These are phyloP conservation scores for Lepidurus packardi DNA, from an alignment of 1,140 invertebrate genomes.

Conservation along the genomic window DNA sequence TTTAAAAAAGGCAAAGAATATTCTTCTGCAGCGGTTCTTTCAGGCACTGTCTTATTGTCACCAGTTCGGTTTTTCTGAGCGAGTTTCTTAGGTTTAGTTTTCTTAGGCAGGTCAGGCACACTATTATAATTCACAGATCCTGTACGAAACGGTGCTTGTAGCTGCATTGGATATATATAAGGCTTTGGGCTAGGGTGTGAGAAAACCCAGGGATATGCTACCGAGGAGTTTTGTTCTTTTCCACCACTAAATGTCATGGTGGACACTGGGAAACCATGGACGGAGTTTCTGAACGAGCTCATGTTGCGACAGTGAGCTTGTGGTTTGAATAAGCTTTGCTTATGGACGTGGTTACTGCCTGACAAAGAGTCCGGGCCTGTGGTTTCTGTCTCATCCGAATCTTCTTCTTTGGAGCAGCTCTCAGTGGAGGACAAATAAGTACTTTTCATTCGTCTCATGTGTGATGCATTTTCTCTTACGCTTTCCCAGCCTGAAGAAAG, in stretches of 20 bases:
- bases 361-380: neutral
- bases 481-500: neutral
- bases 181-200: slow-evolving; percentile 7
- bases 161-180: neutral
- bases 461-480: neutral
- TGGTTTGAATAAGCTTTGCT: neutral
- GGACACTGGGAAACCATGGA: slow-evolving; percentile 7
- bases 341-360: neutral
- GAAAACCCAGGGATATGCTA: slow-evolving; percentile 6
- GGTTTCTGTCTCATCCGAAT: slow-evolving; percentile 17
- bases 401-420: slow-evolving; percentile 7
- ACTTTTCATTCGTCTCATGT: neutral
- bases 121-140: neutral
- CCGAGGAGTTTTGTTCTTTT: neutral
- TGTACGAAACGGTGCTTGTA: neutral
- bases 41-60: neutral
- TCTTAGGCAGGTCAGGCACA: slow-evolving; percentile 1
- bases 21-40: neutral
- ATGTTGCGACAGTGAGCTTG: neutral
- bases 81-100: slow-evolving; percentile 6
- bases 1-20: neutral
- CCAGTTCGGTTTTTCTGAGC: neutral
- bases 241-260: neutral
- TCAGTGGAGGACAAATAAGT: neutral
- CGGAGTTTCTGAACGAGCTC: neutral